Evolutionary conservation across 2,113 vertebrate genomes (phyloP).

Genomic region (Larimichthys crocea): DNA sequence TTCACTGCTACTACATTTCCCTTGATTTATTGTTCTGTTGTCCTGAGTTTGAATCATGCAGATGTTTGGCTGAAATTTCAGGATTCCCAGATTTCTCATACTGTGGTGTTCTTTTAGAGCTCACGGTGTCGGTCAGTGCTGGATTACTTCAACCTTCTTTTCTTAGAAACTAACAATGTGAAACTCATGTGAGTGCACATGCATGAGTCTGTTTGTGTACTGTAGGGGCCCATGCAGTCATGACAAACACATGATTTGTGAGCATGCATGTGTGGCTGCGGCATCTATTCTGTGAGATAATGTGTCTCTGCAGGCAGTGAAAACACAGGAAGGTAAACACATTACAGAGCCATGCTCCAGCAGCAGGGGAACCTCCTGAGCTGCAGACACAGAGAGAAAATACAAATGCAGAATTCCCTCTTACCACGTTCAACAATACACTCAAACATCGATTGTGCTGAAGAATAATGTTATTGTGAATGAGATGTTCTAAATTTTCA

Average conservation of each 20-base stretch:
- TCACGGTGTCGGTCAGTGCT: background rate
- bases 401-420: background rate
- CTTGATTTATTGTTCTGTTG: too few relatives aligned
- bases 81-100: too few relatives aligned
- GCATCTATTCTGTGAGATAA: background rate
- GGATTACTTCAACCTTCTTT: background rate
- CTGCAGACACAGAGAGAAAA: background rate
- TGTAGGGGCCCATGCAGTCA: background rate
- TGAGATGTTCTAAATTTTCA: background rate
- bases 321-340: conserved; percentile 11
- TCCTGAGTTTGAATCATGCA: too few relatives aligned
- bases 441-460: background rate
- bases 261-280: background rate
- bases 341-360: conserved; percentile 4
- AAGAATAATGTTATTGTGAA: background rate
- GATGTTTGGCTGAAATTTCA: too few relatives aligned
- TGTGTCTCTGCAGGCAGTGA: conserved; percentile 21
- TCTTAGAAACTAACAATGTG: background rate
- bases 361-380: conserved; percentile 7
- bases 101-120: background rate
- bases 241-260: background rate
- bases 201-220: background rate
- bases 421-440: background rate
- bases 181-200: background rate
- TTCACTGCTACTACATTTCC: too few relatives aligned